phyloP scores from a whole-genome alignment of 2,797 vertebrate species.

The Alfaro cultratus region DNA sequence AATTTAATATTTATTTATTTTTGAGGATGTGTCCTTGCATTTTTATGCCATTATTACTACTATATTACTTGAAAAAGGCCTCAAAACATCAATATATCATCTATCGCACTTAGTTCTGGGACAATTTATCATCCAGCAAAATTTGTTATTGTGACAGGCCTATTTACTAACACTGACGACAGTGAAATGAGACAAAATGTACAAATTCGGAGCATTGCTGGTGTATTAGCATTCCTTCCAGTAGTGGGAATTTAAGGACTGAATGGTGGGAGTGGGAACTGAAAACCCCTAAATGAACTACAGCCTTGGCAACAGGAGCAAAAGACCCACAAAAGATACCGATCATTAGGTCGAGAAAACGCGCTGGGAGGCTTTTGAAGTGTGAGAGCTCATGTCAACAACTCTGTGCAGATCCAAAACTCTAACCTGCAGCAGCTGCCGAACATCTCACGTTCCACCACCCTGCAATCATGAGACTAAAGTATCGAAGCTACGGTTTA shows the following conservation, averaged over 20 bases:
- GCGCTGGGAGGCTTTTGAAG: background rate
- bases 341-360: conserved; percentile 11
- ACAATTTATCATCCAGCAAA: too few relatives aligned
- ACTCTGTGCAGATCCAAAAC: conserved; percentile 30
- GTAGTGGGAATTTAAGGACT: conserved; percentile 24
- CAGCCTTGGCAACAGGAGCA: conserved; percentile 56
- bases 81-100: too few relatives aligned
- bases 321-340: conserved; percentile 33
- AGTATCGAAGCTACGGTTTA: conserved; percentile 60
- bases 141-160: too few relatives aligned
- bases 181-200: background rate
- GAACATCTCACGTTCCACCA: conserved; percentile 37
- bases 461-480: conserved; percentile 61
- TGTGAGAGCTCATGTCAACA: conserved; percentile 14
- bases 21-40: too few relatives aligned
- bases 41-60: too few relatives aligned
- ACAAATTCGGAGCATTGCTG: conserved; percentile 14
- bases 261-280: conserved; percentile 30
- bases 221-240: conserved; percentile 58
- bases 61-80: too few relatives aligned
- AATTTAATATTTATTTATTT: too few relatives aligned
- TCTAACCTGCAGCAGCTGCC: conserved; percentile 39
- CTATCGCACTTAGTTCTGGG: too few relatives aligned
- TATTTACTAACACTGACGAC: too few relatives aligned
- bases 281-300: conserved; percentile 34